These are phyloP conservation scores for Drosophila equinoxialis DNA, from an alignment of 1,140 invertebrate genomes.

Conservation along the genomic window DNA sequence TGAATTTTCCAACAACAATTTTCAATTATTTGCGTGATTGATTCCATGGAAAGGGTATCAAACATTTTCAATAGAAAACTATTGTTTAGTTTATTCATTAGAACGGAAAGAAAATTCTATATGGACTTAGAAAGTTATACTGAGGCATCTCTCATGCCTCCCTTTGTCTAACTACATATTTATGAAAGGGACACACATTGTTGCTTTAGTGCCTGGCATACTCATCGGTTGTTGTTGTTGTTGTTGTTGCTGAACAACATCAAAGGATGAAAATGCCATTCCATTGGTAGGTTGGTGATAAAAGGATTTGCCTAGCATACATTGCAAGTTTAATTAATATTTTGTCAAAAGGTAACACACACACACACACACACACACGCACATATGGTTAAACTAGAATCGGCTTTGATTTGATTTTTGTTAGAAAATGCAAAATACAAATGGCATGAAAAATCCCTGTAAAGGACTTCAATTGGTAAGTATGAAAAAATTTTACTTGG, in stretches of 20 bases:
- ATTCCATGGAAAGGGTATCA: not conserved
- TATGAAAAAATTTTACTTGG: not conserved
- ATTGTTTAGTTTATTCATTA: not conserved
- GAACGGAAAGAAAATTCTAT: not conserved
- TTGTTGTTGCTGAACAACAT: not conserved
- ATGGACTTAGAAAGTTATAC: not conserved
- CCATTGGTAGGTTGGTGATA: not conserved
- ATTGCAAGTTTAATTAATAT: conserved; percentile 1
- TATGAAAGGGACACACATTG: not conserved
- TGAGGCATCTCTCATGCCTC: not conserved
- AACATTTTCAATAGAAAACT: not conserved
- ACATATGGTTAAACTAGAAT: too few relatives aligned
- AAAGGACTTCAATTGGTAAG: not conserved
- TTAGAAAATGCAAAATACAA: too few relatives aligned
- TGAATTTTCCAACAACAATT: not conserved
- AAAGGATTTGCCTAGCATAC: conserved; percentile 1
- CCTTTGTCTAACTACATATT: not conserved
- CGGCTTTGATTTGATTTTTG: too few relatives aligned
- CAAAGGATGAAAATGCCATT: conserved; percentile 10
- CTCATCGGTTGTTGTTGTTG: not conserved
- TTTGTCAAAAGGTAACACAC: not conserved
- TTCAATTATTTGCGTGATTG: not conserved
- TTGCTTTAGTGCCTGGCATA: not conserved
- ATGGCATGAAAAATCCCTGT: too few relatives aligned
- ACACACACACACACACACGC: too few relatives aligned